phyloP scores from a whole-genome alignment of 2,888 invertebrate genomes.

The Drosophila paucipuncta region DNA sequence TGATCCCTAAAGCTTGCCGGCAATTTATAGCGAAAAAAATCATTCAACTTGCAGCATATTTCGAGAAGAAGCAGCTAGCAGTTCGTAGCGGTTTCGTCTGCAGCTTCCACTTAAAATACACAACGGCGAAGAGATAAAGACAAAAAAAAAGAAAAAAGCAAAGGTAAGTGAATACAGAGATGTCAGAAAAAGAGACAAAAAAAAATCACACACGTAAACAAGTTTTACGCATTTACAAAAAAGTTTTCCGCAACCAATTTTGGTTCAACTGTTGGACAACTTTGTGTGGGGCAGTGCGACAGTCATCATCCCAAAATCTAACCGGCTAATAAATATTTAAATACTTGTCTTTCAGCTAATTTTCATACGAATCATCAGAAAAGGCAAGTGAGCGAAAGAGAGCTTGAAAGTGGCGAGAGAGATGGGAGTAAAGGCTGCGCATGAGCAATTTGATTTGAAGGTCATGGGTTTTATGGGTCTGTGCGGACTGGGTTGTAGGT shows the following conservation, averaged over 20 bases:
- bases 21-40: conserved; percentile 81
- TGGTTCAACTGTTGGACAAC: conserved; percentile 51
- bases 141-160: conserved; percentile 20
- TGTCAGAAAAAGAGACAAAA: conserved; percentile 27
- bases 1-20: conserved; percentile 74
- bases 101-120: conserved; percentile 57
- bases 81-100: conserved; percentile 35
- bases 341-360: conserved; percentile 44
- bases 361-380: conserved; percentile 47
- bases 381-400: not conserved
- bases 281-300: conserved; percentile 25
- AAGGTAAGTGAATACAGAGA: conserved; percentile 33
- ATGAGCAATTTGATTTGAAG: conserved; percentile 40
- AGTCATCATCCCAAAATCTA: conserved; percentile 27
- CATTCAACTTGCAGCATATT: conserved; percentile 66
- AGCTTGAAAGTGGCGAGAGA: not conserved
- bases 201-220: conserved; percentile 64
- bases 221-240: conserved; percentile 82
- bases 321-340: conserved; percentile 42
- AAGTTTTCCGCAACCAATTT: conserved; percentile 61
- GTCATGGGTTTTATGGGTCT: conserved; percentile 32
- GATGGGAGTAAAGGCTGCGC: conserved; percentile 16
- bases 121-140: conserved; percentile 30
- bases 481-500: not conserved
- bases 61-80: conserved; percentile 25